Evolutionary conservation across 1,140 invertebrate genomes (phyloP), one percentile per base, ranked within the genome.

Genomic region (Diachasmimorpha longicaudata): DNA sequence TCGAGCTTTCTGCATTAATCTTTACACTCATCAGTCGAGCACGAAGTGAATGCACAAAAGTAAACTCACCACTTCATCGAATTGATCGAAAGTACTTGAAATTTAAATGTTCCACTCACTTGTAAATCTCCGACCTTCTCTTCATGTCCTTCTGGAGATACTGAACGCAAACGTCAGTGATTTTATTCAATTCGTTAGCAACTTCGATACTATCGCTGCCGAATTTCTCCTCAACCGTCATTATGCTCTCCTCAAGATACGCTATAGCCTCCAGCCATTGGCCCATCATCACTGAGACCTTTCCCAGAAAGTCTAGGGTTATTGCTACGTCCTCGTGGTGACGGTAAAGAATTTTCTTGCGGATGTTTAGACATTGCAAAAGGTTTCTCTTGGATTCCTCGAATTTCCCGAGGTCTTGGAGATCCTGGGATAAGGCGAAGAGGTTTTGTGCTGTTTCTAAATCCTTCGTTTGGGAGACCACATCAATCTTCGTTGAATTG

Each of bases 171-270:
- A 88, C 58, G 69, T 90, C 88, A 4, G 85, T 88, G 4, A 90
- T 81, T 82, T 90, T 90, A 55, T 88, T 89, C 21, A 92, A 84
- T 83, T 92, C 91, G 74, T 90, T 86, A 0, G 87, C 89, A 72
- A 91, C 78, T 85, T 93, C 92, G 66, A 92, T 85, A 78, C 92
- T 92, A 42, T 85, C 83, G 9, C 75, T 76, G 0, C 92, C 92
- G 87, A 89, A 93, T 70, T 87, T 85, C 75, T 88, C 81, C 77
- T 88, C 86, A n/a, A 91, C 81, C 39, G 86, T 83, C 4, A 78
- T 55, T 14, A 92, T 77, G 80, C 87, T 90, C 48, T 88, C 74
- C 76, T 90, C 82, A 4, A 92, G 79, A 79, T 88, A 90, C 5
- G 81, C 78, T 70, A 89, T 81, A 42, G 90, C 87, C 72, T 88